Evolutionary conservation across 2,888 invertebrate genomes (phyloP), one percentile per base, ranked within the genome.

Genomic region (Pammene aurita): DNA sequence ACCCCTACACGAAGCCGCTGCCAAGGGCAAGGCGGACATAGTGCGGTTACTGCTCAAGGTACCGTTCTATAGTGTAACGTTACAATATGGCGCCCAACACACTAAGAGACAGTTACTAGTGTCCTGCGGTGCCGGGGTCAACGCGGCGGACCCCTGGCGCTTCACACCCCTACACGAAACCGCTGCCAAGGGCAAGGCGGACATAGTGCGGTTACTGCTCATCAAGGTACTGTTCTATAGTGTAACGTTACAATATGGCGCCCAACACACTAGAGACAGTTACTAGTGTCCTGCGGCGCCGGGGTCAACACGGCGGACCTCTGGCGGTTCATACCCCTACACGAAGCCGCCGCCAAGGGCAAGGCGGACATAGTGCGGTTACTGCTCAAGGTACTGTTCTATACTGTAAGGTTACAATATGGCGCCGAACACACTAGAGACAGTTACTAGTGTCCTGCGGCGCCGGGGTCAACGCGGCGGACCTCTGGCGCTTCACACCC

Each of bases 151-250:
- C 87, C 93, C 98, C 67, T 99, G 98, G 98, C 96, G 98, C 72
- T 99, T 98, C 85, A 98, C 99, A 0, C 98, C 98, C 0, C 89
- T 99, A 7, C 99, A 99, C 81, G 98, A 99, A 86, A 98, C 99
- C 0, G 98, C 98, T 2, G 98, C 97, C 18, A 99, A 99, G 89
- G 97, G 97, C 34, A 90, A 95, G 97, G 75, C 95, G 94, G 64
- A 90, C 11, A 90, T 99, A 73, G 98, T 98, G 26, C 95, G 97
- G 84, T 89, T 98, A 44, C 85, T 98, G 62, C 86, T 99, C n/a
- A n/a, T n/a, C 9, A 97, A 98, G 93, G 96, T 95, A 41, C 13
- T n/a, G n/a, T n/a, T n/a, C n/a, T n/a, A n/a, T n/a, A n/a, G n/a
- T n/a, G n/a, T n/a, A n/a, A n/a, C n/a, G 26, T 26, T 26, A 26